Percentiles rank a stretch among this genome's conserved stretches.
phyloP scores from a whole-genome alignment of 2,888 invertebrate species.

The Aplocera efformata region DNA sequence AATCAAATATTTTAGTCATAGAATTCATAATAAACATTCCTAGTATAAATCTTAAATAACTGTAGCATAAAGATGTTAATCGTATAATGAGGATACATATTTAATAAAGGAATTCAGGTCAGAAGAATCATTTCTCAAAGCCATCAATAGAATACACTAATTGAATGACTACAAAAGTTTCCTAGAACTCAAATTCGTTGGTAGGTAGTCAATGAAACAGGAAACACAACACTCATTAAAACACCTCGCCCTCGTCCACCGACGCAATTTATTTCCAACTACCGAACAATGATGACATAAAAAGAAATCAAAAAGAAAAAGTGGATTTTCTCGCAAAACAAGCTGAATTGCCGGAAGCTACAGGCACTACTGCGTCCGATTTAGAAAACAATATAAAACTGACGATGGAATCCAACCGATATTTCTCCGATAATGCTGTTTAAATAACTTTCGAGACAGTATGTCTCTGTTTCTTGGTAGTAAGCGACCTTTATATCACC shows the following conservation, averaged over 20 bases:
- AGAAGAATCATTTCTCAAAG: too few relatives aligned
- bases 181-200: too few relatives aligned
- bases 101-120: too few relatives aligned
- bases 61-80: too few relatives aligned
- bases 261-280: constrained; percentile 13
- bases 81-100: too few relatives aligned
- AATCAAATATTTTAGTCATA: too few relatives aligned
- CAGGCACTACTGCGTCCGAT: constrained; percentile 65
- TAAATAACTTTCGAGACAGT: constrained; percentile 48
- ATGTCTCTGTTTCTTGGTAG: constrained; percentile 34
- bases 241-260: constrained; percentile 5
- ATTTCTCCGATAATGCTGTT: constrained; percentile 63
- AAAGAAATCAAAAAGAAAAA: constrained; percentile 50
- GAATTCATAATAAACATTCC: too few relatives aligned
- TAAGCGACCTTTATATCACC: constrained; percentile 24
- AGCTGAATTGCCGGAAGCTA: constrained; percentile 63
- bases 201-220: constrained; percentile 5
- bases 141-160: too few relatives aligned
- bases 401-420: constrained; percentile 56
- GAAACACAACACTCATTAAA: constrained; percentile 18
- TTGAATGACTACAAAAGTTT: too few relatives aligned
- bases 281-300: constrained; percentile 33
- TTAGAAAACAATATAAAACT: constrained; percentile 70
- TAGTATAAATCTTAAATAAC: too few relatives aligned
- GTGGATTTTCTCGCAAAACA: constrained; percentile 59